Conservation (phyloP, 2,888 invertebrate genomes). For the Andrena chrysosceles region DNA sequence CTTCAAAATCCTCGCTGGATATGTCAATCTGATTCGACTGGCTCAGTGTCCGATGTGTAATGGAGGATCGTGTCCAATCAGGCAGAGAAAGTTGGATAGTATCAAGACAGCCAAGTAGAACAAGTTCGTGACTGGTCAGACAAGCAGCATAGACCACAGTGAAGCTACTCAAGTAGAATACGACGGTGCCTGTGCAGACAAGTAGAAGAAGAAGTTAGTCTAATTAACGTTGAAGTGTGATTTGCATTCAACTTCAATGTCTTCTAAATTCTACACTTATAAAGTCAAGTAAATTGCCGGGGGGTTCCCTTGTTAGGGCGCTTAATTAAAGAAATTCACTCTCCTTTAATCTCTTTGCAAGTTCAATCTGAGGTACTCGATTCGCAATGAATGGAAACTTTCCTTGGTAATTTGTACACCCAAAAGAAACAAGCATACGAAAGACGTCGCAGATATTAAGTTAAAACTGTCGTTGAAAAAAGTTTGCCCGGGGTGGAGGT, state of each 20-base stretch:
- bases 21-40: too few species aligned
- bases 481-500: background rate
- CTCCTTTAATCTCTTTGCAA: background rate
- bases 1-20: too few species aligned
- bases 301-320: too few species aligned
- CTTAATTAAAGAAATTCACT: background rate
- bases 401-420: background rate
- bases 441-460: slow-evolving; percentile 28
- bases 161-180: too few species aligned
- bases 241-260: too few species aligned
- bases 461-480: slow-evolving; percentile 22
- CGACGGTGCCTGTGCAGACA: too few species aligned
- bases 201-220: too few species aligned
- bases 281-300: too few species aligned
- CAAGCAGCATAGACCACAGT: too few species aligned
- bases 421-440: background rate
- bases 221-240: too few species aligned
- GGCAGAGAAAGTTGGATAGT: background rate
- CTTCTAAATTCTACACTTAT: too few species aligned
- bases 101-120: background rate
- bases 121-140: background rate
- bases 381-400: background rate
- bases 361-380: background rate
- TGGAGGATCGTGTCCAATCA: background rate
- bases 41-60: too few species aligned